These are phyloP conservation scores for Hemiprocne comata DNA, from an alignment of 2,113 vertebrate species.

Conservation along the genomic window DNA sequence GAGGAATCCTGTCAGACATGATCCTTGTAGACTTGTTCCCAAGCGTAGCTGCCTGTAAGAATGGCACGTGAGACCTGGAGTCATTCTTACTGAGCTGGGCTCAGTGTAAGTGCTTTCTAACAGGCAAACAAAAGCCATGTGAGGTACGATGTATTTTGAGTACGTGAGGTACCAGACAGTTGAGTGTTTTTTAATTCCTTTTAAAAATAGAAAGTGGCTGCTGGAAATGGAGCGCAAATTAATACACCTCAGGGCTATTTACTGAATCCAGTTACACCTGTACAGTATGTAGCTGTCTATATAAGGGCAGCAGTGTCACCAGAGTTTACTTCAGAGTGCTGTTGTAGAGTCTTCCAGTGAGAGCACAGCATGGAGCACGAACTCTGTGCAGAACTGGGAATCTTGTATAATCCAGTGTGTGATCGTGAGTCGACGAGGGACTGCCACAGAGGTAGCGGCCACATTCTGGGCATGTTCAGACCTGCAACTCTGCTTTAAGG, in stretches of 20 bases:
- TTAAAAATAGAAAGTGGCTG: not conserved
- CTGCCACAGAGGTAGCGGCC: not conserved
- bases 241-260: constrained; percentile 49
- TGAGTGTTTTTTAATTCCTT: constrained; percentile 33
- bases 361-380: not conserved
- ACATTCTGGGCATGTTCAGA: not conserved
- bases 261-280: not conserved
- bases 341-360: not conserved
- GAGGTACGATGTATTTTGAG: constrained; percentile 6
- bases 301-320: not conserved
- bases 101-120: constrained; percentile 34
- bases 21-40: constrained; percentile 18
- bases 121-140: not conserved
- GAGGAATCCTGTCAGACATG: accelerated
- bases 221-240: constrained; percentile 13
- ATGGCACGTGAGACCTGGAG: not conserved
- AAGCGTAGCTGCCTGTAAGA: constrained; percentile 6
- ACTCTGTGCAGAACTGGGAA: not conserved
- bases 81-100: constrained; percentile 38
- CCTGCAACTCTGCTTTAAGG: not conserved
- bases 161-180: constrained; percentile 11
- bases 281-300: not conserved
- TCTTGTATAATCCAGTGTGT: not conserved
- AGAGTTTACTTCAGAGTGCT: constrained; percentile 6
- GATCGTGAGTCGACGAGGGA: not conserved